These are phyloP conservation scores for Pogonomyrmex californicus DNA, from an alignment of 1,140 invertebrate genomes.

Conservation along the genomic window DNA sequence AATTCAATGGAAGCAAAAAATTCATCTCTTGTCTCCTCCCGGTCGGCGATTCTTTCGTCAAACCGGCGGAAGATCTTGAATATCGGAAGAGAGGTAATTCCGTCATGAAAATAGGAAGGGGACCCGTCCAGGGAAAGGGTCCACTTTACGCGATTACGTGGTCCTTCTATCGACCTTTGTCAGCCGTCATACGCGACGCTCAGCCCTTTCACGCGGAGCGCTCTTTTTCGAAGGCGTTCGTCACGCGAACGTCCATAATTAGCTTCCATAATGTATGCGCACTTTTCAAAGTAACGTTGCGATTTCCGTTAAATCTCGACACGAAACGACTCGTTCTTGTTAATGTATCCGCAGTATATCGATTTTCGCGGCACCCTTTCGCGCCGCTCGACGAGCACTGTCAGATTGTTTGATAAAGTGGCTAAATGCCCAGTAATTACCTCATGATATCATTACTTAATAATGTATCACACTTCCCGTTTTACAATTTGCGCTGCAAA, in stretches of 20 bases:
- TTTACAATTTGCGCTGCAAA: not conserved
- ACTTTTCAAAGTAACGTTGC: slow-evolving; percentile 50
- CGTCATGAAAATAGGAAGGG: slow-evolving; percentile 55
- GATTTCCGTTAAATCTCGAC: slow-evolving; percentile 48
- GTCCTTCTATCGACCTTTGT: slow-evolving; percentile 51
- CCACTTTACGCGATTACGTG: slow-evolving; percentile 65
- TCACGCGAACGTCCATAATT: slow-evolving; percentile 48
- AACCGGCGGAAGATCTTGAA: slow-evolving; percentile 60
- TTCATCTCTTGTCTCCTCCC: slow-evolving; percentile 52
- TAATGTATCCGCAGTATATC: slow-evolving; percentile 55
- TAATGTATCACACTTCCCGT: not conserved
- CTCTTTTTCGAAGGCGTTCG: slow-evolving; percentile 30
- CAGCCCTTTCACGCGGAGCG: not conserved
- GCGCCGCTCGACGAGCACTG: not conserved
- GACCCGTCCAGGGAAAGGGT: not conserved
- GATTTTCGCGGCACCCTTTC: slow-evolving; percentile 38
- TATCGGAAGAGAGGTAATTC: slow-evolving; percentile 71
- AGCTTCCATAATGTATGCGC: slow-evolving; percentile 37
- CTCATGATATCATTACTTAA: slow-evolving; percentile 3
- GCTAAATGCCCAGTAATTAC: slow-evolving; percentile 32
- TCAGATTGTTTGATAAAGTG: slow-evolving; percentile 44
- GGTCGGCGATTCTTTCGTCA: slow-evolving; percentile 36
- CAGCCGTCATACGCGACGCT: not conserved
- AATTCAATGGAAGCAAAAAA: slow-evolving; percentile 76
- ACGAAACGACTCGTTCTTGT: slow-evolving; percentile 49